Conservation (phyloP, 2,797 vertebrate species). For the Craterocephalus amniculus region DNA sequence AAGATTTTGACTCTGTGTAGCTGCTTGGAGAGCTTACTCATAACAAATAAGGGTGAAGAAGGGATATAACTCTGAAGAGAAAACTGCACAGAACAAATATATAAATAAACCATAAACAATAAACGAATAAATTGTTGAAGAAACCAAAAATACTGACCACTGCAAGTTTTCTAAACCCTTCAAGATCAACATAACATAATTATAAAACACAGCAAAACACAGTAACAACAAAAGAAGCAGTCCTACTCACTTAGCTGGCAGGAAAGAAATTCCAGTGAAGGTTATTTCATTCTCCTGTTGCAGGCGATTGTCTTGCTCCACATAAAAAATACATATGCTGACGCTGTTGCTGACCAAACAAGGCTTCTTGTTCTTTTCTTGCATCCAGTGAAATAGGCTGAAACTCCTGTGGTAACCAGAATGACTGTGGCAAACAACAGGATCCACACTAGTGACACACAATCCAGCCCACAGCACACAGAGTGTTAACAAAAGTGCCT, state of each 20-base stretch:
- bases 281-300: slow-evolving; percentile 5
- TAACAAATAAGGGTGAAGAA: neutral
- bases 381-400: slow-evolving; percentile 43
- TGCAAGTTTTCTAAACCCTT: neutral
- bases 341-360: slow-evolving; percentile 7
- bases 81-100: neutral
- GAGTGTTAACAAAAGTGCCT: slow-evolving; percentile 31
- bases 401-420: slow-evolving; percentile 40
- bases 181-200: neutral
- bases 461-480: slow-evolving; percentile 50
- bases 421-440: slow-evolving; percentile 62
- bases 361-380: slow-evolving; percentile 29
- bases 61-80: neutral
- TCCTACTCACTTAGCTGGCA: slow-evolving; percentile 52
- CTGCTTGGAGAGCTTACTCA: slow-evolving; percentile 18
- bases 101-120: neutral
- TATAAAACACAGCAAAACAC: neutral
- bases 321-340: slow-evolving; percentile 3
- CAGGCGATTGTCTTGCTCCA: slow-evolving; percentile 4
- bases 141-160: neutral
- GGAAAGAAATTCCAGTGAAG: slow-evolving; percentile 5
- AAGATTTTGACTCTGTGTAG: slow-evolving; percentile 59
- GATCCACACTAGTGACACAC: slow-evolving; percentile 66
- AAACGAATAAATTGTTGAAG: neutral
- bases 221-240: neutral